A percentile compares a stretch with the other conserved stretches of the same genome.
phyloP scores from a whole-genome alignment of 37 sponge, comb jelly and placozoan species.

The Ianthella basta region DNA sequence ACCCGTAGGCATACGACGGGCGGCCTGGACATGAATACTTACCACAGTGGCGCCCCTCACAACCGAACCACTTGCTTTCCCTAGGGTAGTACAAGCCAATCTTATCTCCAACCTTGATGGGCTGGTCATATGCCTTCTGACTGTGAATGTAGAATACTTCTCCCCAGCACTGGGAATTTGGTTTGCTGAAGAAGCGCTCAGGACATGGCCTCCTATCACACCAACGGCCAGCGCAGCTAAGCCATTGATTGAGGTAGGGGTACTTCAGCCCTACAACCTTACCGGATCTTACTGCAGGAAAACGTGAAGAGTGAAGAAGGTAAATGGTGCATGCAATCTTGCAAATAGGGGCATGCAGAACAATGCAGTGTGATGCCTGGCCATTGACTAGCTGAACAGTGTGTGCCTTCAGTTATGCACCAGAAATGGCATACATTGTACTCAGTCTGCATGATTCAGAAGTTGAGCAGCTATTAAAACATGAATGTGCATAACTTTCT shows the following conservation, averaged over 20 bases:
- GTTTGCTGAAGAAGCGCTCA: neutral
- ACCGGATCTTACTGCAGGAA: neutral
- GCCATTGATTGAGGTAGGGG: neutral
- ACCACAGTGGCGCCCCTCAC: neutral
- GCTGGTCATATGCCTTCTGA: neutral
- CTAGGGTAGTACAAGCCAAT: slow-evolving; percentile 17
- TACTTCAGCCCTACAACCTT: neutral
- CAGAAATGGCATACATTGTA: no score
- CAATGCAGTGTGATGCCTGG: no score
- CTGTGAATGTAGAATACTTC: neutral
- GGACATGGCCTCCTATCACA: neutral
- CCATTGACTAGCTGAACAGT: no score
- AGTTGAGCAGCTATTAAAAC: no score
- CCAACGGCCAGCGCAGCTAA: neutral
- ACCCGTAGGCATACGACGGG: neutral
- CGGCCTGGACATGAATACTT: neutral
- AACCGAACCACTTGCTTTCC: neutral
- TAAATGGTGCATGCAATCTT: no score
- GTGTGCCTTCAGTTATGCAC: no score
- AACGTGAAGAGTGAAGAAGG: neutral
- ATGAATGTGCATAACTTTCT: no score
- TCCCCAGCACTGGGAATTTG: neutral
- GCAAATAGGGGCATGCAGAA: no score
- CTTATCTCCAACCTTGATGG: neutral
- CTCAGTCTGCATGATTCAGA: no score